Percentiles rank a stretch among this genome's conserved stretches.
phyloP scores from a whole-genome alignment of 2,888 invertebrate genomes.

The Mimachlamys varia region DNA sequence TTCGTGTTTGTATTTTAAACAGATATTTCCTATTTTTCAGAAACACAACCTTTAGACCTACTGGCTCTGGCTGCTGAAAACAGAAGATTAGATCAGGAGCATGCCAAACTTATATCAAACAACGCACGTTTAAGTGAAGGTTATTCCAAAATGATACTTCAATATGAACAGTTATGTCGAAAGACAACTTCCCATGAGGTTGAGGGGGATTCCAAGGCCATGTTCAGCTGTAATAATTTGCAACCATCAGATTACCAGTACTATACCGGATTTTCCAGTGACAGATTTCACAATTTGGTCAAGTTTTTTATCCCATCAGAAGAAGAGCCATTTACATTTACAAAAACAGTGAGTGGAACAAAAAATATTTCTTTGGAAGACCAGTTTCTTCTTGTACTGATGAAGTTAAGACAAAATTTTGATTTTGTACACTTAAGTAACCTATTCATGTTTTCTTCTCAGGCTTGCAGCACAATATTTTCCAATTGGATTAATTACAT shows the following conservation, averaged over 20 bases:
- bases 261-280: background rate
- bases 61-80: background rate
- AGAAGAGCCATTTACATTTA: slow-evolving; percentile 22
- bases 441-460: slow-evolving; percentile 43
- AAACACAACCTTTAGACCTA: background rate
- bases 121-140: background rate
- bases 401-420: slow-evolving; percentile 44
- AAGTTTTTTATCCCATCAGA: background rate
- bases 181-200: background rate
- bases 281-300: background rate
- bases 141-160: background rate
- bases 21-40: background rate
- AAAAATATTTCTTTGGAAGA: slow-evolving; percentile 44
- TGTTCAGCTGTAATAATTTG: background rate
- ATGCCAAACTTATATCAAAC: background rate
- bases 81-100: background rate
- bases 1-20: no score
- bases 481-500: slow-evolving; percentile 51
- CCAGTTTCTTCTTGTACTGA: slow-evolving; percentile 45
- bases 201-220: background rate
- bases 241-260: background rate
- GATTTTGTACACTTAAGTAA: slow-evolving; percentile 49
- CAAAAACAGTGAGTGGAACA: slow-evolving; percentile 32
- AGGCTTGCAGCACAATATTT: slow-evolving; percentile 41
- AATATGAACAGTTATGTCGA: background rate